phyloP scores from a whole-genome alignment of 2,888 invertebrate species.

The Muschampia plurimacula region DNA sequence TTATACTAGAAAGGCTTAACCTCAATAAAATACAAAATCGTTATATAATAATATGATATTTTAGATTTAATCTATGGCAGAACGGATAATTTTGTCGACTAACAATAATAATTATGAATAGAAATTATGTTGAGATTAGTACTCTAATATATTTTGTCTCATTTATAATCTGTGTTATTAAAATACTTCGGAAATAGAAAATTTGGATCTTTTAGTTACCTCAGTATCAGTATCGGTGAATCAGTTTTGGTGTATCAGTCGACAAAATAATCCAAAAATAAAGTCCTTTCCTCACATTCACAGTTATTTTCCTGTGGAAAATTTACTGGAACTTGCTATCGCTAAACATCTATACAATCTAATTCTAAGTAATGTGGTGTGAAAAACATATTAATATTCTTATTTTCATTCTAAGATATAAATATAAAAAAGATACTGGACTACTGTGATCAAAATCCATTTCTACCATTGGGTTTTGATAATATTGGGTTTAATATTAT shows the following conservation, averaged over 20 bases:
- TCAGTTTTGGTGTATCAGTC: background rate
- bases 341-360: slow-evolving; percentile 11
- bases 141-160: background rate
- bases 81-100: slow-evolving; percentile 13
- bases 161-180: background rate
- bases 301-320: slow-evolving; percentile 35
- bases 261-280: slow-evolving; percentile 17
- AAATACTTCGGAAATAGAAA: background rate
- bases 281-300: slow-evolving; percentile 24
- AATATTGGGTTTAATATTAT: too few species aligned
- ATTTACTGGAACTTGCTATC: slow-evolving; percentile 25
- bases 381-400: slow-evolving; percentile 6
- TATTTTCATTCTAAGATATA: too few species aligned
- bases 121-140: background rate
- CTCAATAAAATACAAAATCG: slow-evolving; percentile 32
- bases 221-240: too few species aligned
- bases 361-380: slow-evolving; percentile 16
- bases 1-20: slow-evolving; percentile 26
- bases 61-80: slow-evolving; percentile 25
- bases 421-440: too few species aligned
- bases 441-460: too few species aligned
- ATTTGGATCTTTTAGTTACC: too few species aligned
- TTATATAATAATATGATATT: slow-evolving; percentile 28
- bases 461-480: too few species aligned
- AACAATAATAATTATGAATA: background rate